Evolutionary conservation across 2,113 vertebrate genomes (phyloP), one percentile per base, ranked within the genome.

Genomic region (Myotis yumanensis): DNA sequence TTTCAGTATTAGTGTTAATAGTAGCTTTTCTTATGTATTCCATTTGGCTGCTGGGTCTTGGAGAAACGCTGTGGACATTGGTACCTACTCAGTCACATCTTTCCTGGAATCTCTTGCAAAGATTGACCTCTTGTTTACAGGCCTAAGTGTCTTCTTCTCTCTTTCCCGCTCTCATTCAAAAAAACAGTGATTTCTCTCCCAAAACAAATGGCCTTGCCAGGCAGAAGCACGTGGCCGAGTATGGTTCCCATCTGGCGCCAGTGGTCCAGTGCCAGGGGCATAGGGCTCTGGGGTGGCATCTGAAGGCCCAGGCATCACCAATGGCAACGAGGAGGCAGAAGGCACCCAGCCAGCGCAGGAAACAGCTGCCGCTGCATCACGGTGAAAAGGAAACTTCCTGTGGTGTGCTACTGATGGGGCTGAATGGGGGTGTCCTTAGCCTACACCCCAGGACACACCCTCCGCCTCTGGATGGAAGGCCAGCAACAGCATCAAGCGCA

Each of bases 91-190:
- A 72, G n/a, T 20, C 59, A 54, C 18, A 90, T 52, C 64, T 87
- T 81, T 77, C 86, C 54, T 82, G 22, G 32, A 92, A 32, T 62
- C 51, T 85, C 57, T 91, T 88, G 37, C 57, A 84, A 88, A 93
- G 48, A 90, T 46, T 32, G 46, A 88, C 62, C 10, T 89, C 48
- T 87, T 81, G 20, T 68, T 89, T 40, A 83, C 1, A 91, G 66
- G 25, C 9, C n/a, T 25, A 68, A 11, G 3, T 69, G n/a, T 40
- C 11, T 18, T 51, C 16, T 93, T 59, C 4, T 51, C 11, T 84
- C 35, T 43, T 46, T 28, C 8, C 11, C 23, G 5, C 16, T 57
- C 22, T 90, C 16, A 66, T 1, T 11, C 11, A 16, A 87, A 46
- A 51, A 9, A 62, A 57, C 51, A 62, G n/a, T 8, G 12, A 86